Evolutionary conservation across 2,113 vertebrate species (phyloP), one percentile per base, ranked within the genome.

Genomic region (Amblyornis subalaris): DNA sequence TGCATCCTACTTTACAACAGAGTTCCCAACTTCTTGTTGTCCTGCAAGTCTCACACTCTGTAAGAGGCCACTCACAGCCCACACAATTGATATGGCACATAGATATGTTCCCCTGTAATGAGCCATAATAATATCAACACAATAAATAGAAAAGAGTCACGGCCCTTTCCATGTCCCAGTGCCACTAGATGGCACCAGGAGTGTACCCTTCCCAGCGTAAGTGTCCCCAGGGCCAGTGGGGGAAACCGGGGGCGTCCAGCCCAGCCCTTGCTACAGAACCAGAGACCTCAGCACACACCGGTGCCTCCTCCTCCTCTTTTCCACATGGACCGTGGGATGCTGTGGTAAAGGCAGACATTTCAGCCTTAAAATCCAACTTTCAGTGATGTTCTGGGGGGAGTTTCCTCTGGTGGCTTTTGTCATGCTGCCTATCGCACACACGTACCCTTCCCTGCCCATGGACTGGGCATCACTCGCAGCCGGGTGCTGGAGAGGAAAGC

Each of bases 141-240:
- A 0, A 16, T 12, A 35, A 71, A 66, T 23, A 57, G 28, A 0
- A 5, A 47, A 65, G 31, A 75, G 31, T 22, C 45, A 14, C 5
- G 2, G 74, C 12, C 25, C 29, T 70, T 69, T 54, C 33, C 26
- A 1, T 20, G 54, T 73, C 23, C 16, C 60, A 35, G 14, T 36
- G 55, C 95, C 96, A 94, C 94, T 96, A 97, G 96, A 91, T 96
- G 95, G 94, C 96, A 95, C 51, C 90, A 90, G 55, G 28, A 21
- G 54, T 16, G 93, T 71, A 42, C 50, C 55, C 45, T 91, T 95
- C 53, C 26, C 40, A 22, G 36, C 14, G 12, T 5, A 1, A 9
- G 19, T 44, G 55, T 44, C 51, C 75, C n/a, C 58, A 10, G 44
- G 21, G 62, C 42, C 20, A 0, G 58, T 4, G 57, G 8, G 25